These are phyloP conservation scores for Gymnocypris eckloni DNA, from an alignment of 2,797 vertebrate species.

Conservation along the genomic window DNA sequence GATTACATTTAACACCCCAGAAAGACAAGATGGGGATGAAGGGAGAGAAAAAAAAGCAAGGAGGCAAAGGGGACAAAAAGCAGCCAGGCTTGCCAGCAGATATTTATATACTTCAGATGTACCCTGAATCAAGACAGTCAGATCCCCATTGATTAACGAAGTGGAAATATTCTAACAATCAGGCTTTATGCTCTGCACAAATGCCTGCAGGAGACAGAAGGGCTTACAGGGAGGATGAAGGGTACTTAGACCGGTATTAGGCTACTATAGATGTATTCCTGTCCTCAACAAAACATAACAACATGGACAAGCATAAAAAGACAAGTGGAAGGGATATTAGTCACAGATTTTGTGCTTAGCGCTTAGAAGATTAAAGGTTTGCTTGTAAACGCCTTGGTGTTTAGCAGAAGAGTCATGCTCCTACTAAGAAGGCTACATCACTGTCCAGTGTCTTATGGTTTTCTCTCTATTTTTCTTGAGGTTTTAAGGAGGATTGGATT, in stretches of 20 bases:
- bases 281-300: constrained; percentile 45
- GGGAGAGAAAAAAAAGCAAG: constrained; percentile 53
- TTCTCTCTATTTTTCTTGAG: neutral
- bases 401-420: constrained; percentile 24
- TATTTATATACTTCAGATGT: constrained; percentile 78
- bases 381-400: constrained; percentile 11
- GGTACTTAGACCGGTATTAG: constrained; percentile 56
- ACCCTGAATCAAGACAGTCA: constrained; percentile 74
- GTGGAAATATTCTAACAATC: constrained; percentile 78
- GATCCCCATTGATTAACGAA: constrained; percentile 81
- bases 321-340: constrained; percentile 17
- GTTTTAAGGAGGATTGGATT: constrained; percentile 37
- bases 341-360: neutral
- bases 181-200: constrained; percentile 65
- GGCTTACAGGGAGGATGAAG: constrained; percentile 64
- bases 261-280: constrained; percentile 51
- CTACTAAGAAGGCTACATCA: neutral
- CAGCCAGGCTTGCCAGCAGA: constrained; percentile 73
- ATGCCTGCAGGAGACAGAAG: constrained; percentile 59
- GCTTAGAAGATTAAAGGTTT: constrained; percentile 25
- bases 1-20: constrained; percentile 66
- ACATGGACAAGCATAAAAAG: constrained; percentile 31
- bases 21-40: constrained; percentile 46
- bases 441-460: neutral
- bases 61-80: constrained; percentile 46